These are phyloP conservation scores for Synanthedon myopaeformis DNA, from an alignment of 2,888 invertebrate genomes.

Conservation along the genomic window DNA sequence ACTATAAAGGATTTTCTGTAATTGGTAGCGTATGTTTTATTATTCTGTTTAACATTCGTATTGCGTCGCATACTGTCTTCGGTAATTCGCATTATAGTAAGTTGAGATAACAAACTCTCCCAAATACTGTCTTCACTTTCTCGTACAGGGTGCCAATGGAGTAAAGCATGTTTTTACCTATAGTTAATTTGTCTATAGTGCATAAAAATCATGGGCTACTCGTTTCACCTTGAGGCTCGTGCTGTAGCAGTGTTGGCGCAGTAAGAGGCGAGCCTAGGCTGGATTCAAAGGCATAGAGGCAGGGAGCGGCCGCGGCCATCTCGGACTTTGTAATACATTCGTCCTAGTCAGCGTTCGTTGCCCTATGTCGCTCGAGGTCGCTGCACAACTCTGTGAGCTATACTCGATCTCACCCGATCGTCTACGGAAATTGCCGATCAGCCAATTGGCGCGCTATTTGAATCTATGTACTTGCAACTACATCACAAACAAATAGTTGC, in stretches of 20 bases:
- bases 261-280: conserved; percentile 58
- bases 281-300: conserved; percentile 60
- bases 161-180: too few relatives aligned
- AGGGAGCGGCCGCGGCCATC: conserved; percentile 59
- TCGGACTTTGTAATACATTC: conserved; percentile 69
- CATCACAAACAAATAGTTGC: background rate
- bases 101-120: too few relatives aligned
- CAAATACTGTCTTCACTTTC: too few relatives aligned
- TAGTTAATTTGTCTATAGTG: background rate
- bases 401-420: conserved; percentile 32
- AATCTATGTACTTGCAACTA: conserved; percentile 8
- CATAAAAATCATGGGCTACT: conserved; percentile 16
- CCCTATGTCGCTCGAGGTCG: conserved; percentile 58
- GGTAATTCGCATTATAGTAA: too few relatives aligned
- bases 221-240: conserved; percentile 57
- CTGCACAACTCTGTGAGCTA: conserved; percentile 20
- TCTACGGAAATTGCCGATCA: conserved; percentile 41
- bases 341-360: conserved; percentile 69
- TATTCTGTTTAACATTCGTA: too few relatives aligned
- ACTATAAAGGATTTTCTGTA: too few relatives aligned
- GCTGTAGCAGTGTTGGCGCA: conserved; percentile 37
- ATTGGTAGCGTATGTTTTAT: too few relatives aligned
- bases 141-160: too few relatives aligned
- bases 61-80: too few relatives aligned
- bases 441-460: conserved; percentile 26